A percentile compares a stretch with the other conserved stretches of the same genome.
These are phyloP conservation scores for Camponotus fellah DNA, from an alignment of 2,888 invertebrate genomes.

Conservation along the genomic window DNA sequence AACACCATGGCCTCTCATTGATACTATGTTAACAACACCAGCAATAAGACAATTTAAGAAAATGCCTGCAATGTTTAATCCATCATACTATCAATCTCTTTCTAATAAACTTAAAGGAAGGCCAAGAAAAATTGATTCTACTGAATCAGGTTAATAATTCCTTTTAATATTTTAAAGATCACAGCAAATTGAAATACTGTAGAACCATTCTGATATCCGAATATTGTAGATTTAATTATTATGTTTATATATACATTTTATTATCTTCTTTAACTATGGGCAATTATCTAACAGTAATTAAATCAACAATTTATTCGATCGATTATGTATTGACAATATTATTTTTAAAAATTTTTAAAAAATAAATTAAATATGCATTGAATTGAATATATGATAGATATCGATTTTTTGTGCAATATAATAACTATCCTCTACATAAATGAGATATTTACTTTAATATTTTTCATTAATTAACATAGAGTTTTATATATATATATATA, in stretches of 20 bases:
- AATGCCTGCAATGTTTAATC: constrained; percentile 79
- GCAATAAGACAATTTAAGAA: constrained; percentile 62
- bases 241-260: background rate
- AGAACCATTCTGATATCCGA: constrained; percentile 3
- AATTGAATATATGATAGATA: background rate
- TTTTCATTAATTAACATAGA: too few species aligned
- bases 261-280: background rate
- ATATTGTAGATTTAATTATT: background rate
- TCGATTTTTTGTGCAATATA: background rate
- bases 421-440: background rate
- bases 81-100: background rate
- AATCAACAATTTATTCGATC: background rate
- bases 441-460: too few species aligned
- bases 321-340: background rate
- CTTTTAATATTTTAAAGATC: background rate
- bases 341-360: background rate
- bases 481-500: too few species aligned
- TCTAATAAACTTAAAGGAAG: background rate
- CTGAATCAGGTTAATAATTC: background rate
- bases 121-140: background rate
- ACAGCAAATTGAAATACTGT: background rate
- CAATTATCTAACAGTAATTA: background rate
- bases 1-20: constrained; percentile 76
- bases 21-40: constrained; percentile 76
- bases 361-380: background rate